Evolutionary conservation across 2,888 invertebrate genomes (phyloP).

Genomic region (Phortica magna): DNA sequence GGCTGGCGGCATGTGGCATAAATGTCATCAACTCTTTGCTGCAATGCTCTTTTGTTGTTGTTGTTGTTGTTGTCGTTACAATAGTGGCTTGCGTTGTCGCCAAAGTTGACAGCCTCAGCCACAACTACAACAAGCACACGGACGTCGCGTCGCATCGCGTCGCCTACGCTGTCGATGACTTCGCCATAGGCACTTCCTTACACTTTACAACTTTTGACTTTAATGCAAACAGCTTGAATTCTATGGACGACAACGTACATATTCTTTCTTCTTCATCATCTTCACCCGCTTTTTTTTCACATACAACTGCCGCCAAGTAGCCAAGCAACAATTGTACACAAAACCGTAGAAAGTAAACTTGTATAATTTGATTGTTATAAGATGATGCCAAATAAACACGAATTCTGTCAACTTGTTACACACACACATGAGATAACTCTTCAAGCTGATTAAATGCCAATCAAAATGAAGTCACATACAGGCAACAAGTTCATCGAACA

Average conservation of each 20-base stretch:
- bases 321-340: conserved; percentile 44
- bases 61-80: conserved; percentile 47
- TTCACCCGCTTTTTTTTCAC: neutral
- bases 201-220: conserved; percentile 42
- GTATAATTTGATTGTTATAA: conserved; percentile 16
- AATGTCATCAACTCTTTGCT: conserved; percentile 66
- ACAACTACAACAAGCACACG: neutral
- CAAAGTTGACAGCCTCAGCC: conserved; percentile 50
- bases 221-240: conserved; percentile 40
- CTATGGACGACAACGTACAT: neutral
- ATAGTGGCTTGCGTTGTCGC: conserved; percentile 66
- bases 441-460: neutral
- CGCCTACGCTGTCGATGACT: conserved; percentile 20
- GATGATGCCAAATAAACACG: neutral
- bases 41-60: conserved; percentile 38
- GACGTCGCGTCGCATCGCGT: neutral
- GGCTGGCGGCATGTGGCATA: conserved; percentile 70
- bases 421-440: neutral
- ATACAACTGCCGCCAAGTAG: neutral
- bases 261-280: neutral
- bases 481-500: conserved; percentile 16
- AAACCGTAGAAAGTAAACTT: neutral
- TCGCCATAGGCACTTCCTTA: conserved; percentile 51
- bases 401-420: conserved; percentile 10
- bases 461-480: neutral